Evolutionary conservation across 2,113 vertebrate species (phyloP).

Genomic region (Martes martes): DNA sequence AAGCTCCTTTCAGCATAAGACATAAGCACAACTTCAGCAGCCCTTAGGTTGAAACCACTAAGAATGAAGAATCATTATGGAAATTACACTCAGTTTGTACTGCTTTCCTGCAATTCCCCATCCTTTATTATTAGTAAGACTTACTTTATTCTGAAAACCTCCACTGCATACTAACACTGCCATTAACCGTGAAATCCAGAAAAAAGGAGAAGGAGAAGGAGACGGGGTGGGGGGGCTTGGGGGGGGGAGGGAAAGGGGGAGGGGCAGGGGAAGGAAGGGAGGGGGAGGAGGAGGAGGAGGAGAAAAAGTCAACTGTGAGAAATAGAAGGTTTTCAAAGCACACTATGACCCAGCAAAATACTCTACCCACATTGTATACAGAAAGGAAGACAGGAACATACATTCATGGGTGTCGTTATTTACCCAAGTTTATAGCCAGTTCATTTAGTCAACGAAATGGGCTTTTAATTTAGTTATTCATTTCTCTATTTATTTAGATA

Average conservation of each 20-base stretch:
- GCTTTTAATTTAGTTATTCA: background rate
- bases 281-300: too few relatives aligned
- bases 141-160: background rate
- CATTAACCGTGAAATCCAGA: background rate
- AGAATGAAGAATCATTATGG: background rate
- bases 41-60: background rate
- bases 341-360: background rate
- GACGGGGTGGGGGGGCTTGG: accelerated
- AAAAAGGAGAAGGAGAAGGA: background rate
- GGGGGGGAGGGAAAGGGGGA: too few relatives aligned
- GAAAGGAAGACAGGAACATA: background rate
- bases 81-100: background rate
- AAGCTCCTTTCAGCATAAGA: background rate
- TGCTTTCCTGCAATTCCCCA: background rate
- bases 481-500: background rate
- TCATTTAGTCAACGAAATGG: background rate
- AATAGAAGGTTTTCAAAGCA: background rate
- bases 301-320: background rate
- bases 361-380: accelerated
- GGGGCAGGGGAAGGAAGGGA: too few relatives aligned
- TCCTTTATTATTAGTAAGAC: background rate
- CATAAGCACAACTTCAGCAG: background rate
- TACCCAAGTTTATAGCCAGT: background rate
- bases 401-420: background rate
- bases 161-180: background rate